A percentile compares a stretch with the other conserved stretches of the same genome.
Evolutionary conservation across 2,113 vertebrate species (phyloP).

Genomic region (Chamaetylas fuelleborni): DNA sequence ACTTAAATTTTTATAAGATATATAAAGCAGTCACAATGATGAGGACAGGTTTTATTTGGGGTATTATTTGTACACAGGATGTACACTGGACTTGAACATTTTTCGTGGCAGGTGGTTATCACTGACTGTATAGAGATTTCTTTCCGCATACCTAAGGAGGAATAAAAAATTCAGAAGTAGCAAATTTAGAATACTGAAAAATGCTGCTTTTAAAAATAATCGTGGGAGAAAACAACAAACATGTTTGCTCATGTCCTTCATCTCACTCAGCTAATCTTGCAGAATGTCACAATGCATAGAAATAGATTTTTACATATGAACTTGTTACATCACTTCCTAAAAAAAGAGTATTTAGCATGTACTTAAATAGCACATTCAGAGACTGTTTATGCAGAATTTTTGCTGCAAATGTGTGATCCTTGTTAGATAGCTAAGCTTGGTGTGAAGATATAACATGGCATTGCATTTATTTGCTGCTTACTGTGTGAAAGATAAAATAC

Average conservation of each 20-base stretch:
- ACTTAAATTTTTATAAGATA: background rate
- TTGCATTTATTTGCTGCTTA: slow-evolving; percentile 3
- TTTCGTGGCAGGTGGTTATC: background rate
- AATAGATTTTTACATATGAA: slow-evolving; percentile 69
- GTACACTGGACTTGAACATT: background rate
- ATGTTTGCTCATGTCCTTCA: slow-evolving; percentile 59
- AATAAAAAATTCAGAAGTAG: background rate
- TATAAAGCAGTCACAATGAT: background rate
- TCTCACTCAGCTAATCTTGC: slow-evolving; percentile 52
- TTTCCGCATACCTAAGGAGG: background rate
- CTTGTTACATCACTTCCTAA: slow-evolving; percentile 66
- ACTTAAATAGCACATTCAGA: slow-evolving; percentile 49
- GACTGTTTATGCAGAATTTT: slow-evolving; percentile 36
- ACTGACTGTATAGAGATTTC: background rate
- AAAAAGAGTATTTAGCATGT: slow-evolving; percentile 52
- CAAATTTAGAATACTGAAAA: slow-evolving; percentile 35
- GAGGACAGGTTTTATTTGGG: background rate
- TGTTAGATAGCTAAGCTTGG: background rate
- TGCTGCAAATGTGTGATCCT: slow-evolving; percentile 24
- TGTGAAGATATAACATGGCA: background rate
- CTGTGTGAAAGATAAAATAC: background rate
- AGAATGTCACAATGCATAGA: slow-evolving; percentile 60
- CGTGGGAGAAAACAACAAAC: slow-evolving; percentile 13
- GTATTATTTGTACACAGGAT: background rate
- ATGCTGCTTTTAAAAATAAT: slow-evolving; percentile 47